Base-by-base conservation (phyloP, 2,888 invertebrate species). In the Euclidia mi region DNA sequence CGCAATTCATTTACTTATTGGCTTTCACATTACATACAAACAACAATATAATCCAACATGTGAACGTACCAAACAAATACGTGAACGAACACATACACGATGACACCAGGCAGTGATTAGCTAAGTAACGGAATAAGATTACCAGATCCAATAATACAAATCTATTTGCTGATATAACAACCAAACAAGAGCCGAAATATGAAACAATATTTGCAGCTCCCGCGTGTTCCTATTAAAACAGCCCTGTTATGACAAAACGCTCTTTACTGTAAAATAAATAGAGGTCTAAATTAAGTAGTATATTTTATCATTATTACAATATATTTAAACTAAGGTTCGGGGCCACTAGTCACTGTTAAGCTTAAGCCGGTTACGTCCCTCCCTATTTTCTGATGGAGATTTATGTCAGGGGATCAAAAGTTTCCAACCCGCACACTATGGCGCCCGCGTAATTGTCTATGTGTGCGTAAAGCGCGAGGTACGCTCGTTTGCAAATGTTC, bases 341-440 rank as follows among this genome's bases (percentile, higher is more conserved):
- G 83, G 84, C 90, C 87, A 91, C 91, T 91, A 93, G 93, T 92
- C 90, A 90, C 87, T 85, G 91, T 92, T 94, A 94, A 94, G 92
- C 94, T 89, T 94, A 94, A 94, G 94, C 94, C 89, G 93, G 93
- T 94, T 94, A 93, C 92, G 79, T 84, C 93, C 94, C 94, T 88
- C 92, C 93, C 91, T 89, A 91, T 93, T 92, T 94, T 93, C 90
- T 92, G 94, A 94, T 94, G 93, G 92, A 93, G 94, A 94, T 94
- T 94, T 94, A 94, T 94, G 92, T 92, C 88, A 86, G 87, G 90
- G 94, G 93, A 94, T 94, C 94, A 94, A 94, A 94, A 94, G 91
- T 94, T 94, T 91, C 82, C 82, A 85, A 85, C 89, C 85, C 88
- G 82, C 89, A 85, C 88, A 87, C 84, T 79, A 82, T 70, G 68